Conservation (phyloP, 2,113 vertebrate species). For the Pachycephala philippinensis region DNA sequence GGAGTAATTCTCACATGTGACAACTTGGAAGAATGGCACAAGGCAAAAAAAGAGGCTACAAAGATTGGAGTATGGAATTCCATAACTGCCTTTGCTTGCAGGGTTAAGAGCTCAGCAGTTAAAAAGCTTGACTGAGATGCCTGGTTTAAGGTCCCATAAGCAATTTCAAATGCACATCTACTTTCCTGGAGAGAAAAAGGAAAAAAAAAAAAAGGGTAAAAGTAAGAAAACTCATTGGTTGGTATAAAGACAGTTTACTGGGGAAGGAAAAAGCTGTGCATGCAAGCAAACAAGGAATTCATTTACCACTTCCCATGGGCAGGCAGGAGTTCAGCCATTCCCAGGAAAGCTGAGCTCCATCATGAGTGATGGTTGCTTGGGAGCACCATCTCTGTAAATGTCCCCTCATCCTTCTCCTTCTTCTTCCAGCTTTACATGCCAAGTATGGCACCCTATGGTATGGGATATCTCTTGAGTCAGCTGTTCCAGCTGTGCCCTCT, state of each 20-base stretch:
- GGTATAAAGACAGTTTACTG: neutral
- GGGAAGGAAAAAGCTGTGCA: neutral
- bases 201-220: neutral
- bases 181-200: neutral
- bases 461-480: neutral
- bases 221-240: neutral
- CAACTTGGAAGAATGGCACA: neutral
- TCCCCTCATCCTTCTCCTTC: neutral
- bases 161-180: neutral
- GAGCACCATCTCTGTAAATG: neutral
- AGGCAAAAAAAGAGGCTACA: neutral
- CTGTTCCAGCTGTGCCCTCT: neutral
- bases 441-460: too few relatives aligned
- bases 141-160: neutral
- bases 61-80: neutral
- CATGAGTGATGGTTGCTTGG: fast-evolving
- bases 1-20: neutral
- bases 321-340: neutral
- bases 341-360: neutral
- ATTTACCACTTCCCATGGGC: neutral
- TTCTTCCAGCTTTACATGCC: neutral
- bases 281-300: neutral
- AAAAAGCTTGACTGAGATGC: neutral
- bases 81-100: neutral
- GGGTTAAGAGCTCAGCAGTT: neutral